These are phyloP conservation scores for Xerus inauris DNA, from an alignment of 2,113 vertebrate genomes.

Conservation along the genomic window DNA sequence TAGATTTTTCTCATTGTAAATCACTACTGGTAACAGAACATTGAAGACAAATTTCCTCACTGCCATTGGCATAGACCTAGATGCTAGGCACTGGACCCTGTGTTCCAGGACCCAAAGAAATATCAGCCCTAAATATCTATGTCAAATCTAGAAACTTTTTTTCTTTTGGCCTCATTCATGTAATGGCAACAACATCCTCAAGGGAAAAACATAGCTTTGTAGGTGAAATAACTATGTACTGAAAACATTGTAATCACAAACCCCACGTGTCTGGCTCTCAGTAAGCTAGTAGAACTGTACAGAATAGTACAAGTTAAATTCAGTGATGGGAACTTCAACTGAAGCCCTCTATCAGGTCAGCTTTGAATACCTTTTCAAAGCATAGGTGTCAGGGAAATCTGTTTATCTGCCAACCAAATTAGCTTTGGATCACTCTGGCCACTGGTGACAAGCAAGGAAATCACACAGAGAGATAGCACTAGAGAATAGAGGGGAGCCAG, in stretches of 20 bases:
- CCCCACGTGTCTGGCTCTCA: background rate
- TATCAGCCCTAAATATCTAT: background rate
- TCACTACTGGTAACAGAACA: background rate
- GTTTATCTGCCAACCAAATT: background rate
- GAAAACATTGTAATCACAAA: background rate
- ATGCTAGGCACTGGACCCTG: background rate
- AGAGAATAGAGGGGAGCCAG: background rate
- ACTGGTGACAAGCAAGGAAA: background rate
- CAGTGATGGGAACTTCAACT: background rate
- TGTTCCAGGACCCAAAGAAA: background rate
- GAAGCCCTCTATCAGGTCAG: background rate
- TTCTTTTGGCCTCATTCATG: background rate
- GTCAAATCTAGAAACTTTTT: background rate
- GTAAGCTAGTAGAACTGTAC: background rate
- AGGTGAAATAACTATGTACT: background rate
- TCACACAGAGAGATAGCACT: accelerated
- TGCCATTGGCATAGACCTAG: background rate
- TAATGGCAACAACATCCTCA: background rate
- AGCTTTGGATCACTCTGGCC: background rate
- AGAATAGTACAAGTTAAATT: background rate
- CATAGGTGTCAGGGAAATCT: background rate
- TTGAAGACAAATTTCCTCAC: background rate
- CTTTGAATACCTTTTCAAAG: conserved; percentile 9
- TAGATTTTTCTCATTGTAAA: background rate
- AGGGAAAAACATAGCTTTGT: background rate